Conservation (phyloP, 2,113 vertebrate genomes). For the Thryonomys swinderianus region DNA sequence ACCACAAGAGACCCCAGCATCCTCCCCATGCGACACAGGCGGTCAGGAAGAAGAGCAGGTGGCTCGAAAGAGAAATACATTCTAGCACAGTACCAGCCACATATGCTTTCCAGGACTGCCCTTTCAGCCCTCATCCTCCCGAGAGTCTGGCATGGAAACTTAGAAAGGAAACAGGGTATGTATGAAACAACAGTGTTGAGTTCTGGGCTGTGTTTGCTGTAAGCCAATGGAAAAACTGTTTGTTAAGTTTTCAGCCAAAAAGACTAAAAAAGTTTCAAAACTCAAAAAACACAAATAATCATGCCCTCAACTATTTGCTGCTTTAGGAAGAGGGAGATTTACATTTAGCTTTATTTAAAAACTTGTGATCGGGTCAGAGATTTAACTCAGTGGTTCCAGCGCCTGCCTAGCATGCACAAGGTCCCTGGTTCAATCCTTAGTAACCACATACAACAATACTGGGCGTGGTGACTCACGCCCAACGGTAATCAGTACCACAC, state of each 20-base stretch:
- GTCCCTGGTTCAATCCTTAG: too few species aligned
- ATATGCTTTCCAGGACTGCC: background rate
- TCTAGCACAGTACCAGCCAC: background rate
- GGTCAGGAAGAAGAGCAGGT: background rate
- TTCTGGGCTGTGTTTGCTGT: constrained; percentile 72
- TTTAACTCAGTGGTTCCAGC: too few species aligned
- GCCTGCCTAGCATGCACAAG: too few species aligned
- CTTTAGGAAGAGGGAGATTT: constrained; percentile 14
- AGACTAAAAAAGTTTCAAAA: constrained; percentile 71
- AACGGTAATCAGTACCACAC: too few species aligned
- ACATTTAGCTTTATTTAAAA: constrained; percentile 53
- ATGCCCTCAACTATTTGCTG: constrained; percentile 64
- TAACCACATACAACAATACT: too few species aligned
- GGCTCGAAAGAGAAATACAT: constrained; percentile 3
- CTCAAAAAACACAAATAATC: constrained; percentile 77
- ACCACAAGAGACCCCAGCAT: background rate
- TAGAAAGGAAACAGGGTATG: constrained; percentile 79
- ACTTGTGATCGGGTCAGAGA: too few species aligned
- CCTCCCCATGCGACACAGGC: background rate
- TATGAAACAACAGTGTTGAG: constrained; percentile 69
- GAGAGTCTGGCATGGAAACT: constrained; percentile 62
- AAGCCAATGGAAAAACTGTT: constrained; percentile 80
- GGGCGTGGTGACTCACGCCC: too few species aligned
- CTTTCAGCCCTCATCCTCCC: constrained; percentile 12
- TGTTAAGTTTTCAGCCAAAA: constrained; percentile 73